These are phyloP conservation scores for Cantharis lateralis DNA, from an alignment of 2,888 invertebrate species.

Conservation along the genomic window DNA sequence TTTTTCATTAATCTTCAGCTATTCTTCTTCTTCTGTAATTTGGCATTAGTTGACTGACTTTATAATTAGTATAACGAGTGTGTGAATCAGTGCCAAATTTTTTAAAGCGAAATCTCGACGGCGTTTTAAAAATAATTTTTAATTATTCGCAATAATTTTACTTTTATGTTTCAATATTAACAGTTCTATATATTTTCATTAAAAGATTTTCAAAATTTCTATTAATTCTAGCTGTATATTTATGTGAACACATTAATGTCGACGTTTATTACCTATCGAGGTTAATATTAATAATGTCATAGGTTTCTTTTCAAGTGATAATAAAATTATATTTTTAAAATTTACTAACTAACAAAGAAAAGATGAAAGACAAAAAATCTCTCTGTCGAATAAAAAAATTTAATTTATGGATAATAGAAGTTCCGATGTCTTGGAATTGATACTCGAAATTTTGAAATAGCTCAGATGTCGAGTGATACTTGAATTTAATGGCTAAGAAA, in stretches of 20 bases:
- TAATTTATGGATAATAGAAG: neutral
- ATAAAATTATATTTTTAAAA: neutral
- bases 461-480: neutral
- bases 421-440: neutral
- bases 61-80: conserved; percentile 23
- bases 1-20: conserved; percentile 10
- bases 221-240: neutral
- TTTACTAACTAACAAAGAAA: neutral
- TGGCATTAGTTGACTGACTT: conserved; percentile 14
- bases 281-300: neutral
- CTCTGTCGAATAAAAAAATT: neutral
- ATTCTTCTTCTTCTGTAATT: conserved; percentile 11
- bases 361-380: neutral
- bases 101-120: conserved; percentile 2
- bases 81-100: conserved; percentile 15
- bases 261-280: neutral
- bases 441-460: neutral
- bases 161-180: neutral
- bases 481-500: neutral
- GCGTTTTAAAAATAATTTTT: conserved; percentile 13
- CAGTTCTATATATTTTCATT: neutral
- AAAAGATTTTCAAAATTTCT: neutral
- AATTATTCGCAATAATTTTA: neutral
- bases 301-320: neutral
- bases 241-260: neutral